Evolutionary conservation across 2,888 invertebrate genomes (phyloP), one percentile per base, ranked within the genome.

Genomic region (Orthosia cruda): DNA sequence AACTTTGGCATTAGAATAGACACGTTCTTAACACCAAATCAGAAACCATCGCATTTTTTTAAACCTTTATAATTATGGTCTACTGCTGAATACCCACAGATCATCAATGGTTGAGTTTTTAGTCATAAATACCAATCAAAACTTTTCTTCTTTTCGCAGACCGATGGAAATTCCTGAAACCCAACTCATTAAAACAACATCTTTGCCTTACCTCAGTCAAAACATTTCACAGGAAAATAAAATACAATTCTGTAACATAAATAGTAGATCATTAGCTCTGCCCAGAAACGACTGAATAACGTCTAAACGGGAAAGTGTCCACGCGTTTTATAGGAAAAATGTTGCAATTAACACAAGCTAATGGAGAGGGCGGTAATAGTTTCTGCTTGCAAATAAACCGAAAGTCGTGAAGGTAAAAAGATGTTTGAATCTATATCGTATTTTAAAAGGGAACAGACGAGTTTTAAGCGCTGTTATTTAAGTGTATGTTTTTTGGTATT

Each of bases 341-440:
- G 84, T 73, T 18, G 89, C 88, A 89, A 90, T 90, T 90, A 90
- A 84, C 74, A 78, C 71, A 70, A 84, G 80, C 80, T 88, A 90
- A 90, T 90, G 89, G 89, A 83, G 67, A 86, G 89, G 68, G 52
- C 78, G 74, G 75, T 85, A 86, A 87, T 83, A 88, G 78, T 86
- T 88, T 81, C 57, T 76, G 81, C 75, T 77, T 61, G 61, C 73
- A 84, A 87, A 87, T 82, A 84, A 80, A 85, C 76, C 71, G 78
- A 80, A 86, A 85, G 81, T 70, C 72, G 52, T 57, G 57, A 57
- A 71, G 67, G 71, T 69, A 80, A 74, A 83, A 64, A 81, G 47
- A 77, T 77, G 59, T 67, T 72, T 76, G 76, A 62, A 72, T 74
- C 32, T 45, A 13, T 54, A 26, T 20, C 32, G 20, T 81, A 63